Conservation (phyloP, 2,888 invertebrate genomes). For the Eupithecia pulchellata region DNA sequence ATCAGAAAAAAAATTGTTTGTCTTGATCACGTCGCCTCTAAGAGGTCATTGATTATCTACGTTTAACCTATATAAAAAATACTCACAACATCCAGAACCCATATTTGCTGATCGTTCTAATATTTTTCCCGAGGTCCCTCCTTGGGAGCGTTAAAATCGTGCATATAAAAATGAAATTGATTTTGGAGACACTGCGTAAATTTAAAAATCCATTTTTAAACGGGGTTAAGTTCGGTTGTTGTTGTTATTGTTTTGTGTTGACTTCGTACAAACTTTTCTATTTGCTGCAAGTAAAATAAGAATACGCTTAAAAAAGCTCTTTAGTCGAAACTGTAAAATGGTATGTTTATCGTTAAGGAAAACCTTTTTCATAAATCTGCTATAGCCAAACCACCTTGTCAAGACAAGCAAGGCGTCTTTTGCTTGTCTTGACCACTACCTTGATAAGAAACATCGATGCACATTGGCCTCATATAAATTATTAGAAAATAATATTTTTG, state of each 20-base stretch:
- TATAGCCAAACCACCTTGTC: conserved; percentile 2
- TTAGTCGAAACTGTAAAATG: background rate
- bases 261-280: background rate
- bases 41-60: too few relatives aligned
- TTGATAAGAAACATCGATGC: background rate
- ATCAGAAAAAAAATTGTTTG: too few relatives aligned
- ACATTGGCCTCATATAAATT: background rate
- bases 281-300: background rate
- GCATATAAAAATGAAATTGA: too few relatives aligned
- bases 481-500: background rate
- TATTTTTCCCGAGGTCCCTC: too few relatives aligned
- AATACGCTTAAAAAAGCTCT: background rate
- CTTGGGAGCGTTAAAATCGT: too few relatives aligned
- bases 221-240: background rate
- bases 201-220: too few relatives aligned
- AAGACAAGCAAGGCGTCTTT: background rate
- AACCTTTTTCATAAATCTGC: background rate
- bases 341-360: background rate
- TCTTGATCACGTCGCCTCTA: too few relatives aligned
- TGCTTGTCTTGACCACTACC: conserved; percentile 13
- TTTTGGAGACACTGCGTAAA: too few relatives aligned
- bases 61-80: too few relatives aligned
- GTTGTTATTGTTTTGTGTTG: background rate
- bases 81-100: too few relatives aligned
- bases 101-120: too few relatives aligned